Evolutionary conservation across 1,140 invertebrate genomes (phyloP).

Genomic region (Panonychus citri): DNA sequence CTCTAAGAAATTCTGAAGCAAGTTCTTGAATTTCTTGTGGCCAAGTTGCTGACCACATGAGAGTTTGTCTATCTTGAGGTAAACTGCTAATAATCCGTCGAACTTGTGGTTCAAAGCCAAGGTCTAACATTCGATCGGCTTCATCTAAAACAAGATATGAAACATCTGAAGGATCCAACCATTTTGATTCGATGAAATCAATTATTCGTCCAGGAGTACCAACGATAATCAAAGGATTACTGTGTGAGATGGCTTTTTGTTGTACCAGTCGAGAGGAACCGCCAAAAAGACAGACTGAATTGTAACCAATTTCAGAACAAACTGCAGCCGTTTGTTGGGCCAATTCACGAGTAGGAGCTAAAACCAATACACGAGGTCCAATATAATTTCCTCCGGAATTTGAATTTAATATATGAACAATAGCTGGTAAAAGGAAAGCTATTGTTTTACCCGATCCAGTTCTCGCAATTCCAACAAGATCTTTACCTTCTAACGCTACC

Average conservation of each 20-base stretch:
- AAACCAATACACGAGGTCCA: constrained; percentile 28
- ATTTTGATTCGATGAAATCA: constrained; percentile 52
- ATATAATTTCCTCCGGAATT: not conserved
- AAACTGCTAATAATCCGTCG: constrained; percentile 33
- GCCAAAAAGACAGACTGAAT: constrained; percentile 89
- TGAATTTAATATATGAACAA: constrained; percentile 26
- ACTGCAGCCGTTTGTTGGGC: constrained; percentile 99
- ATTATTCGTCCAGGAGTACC: constrained; percentile 76
- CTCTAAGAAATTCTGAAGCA: constrained; percentile 8
- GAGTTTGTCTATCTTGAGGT: constrained; percentile 18
- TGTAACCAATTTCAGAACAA: constrained; percentile 80
- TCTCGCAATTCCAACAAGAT: constrained; percentile 79
- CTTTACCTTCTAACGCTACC: constrained; percentile 66
- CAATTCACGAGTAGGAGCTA: constrained; percentile 93
- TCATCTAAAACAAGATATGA: constrained; percentile 27
- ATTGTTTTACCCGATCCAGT: constrained; percentile 74
- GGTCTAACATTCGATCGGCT: constrained; percentile 33
- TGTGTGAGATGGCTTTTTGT: constrained; percentile 17
- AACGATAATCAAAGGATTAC: constrained; percentile 69
- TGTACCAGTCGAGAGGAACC: constrained; percentile 64
- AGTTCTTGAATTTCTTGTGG: constrained; percentile 16
- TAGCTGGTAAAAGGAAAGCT: constrained; percentile 32
- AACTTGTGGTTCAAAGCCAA: constrained; percentile 34
- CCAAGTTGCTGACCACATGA: constrained; percentile 19
- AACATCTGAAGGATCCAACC: constrained; percentile 28